phyloP scores from a whole-genome alignment of 2,888 invertebrate genomes.

The Eledone cirrhosa region DNA sequence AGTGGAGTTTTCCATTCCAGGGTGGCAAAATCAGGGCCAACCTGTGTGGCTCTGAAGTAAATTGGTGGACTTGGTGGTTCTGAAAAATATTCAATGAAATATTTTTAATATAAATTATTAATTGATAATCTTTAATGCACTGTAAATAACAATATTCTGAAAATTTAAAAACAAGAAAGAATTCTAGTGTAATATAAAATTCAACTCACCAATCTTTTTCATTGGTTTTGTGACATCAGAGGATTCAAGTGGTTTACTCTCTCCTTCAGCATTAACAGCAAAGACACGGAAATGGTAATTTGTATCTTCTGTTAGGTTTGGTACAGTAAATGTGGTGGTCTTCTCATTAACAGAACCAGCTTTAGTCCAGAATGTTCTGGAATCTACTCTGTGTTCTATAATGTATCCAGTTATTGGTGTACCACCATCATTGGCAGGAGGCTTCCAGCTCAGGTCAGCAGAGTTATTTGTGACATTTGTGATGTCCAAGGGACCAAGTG shows the following conservation, averaged over 20 bases:
- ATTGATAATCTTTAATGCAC: too few species aligned
- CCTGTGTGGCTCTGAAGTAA: slow-evolving; percentile 42
- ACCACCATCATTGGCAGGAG: slow-evolving; percentile 55
- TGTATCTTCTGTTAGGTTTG: slow-evolving; percentile 77
- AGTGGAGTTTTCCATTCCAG: slow-evolving; percentile 50
- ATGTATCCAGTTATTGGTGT: slow-evolving; percentile 50
- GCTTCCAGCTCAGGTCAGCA: slow-evolving; percentile 52
- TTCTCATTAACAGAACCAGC: slow-evolving; percentile 41
- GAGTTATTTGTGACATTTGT: slow-evolving; percentile 42
- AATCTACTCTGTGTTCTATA: slow-evolving; percentile 72
- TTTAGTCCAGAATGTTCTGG: slow-evolving; percentile 32
- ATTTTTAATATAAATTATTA: too few species aligned
- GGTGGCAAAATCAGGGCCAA: slow-evolving; percentile 42
- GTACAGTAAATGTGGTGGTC: slow-evolving; percentile 62
- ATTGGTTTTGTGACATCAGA: slow-evolving; percentile 40
- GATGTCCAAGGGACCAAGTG: slow-evolving; percentile 39
- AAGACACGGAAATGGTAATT: slow-evolving; percentile 88
- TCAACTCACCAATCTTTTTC: slow-evolving; percentile 38
- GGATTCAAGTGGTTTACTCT: slow-evolving; percentile 75
- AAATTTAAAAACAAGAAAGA: too few species aligned
- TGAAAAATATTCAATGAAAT: slow-evolving; percentile 28
- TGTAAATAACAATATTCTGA: too few species aligned
- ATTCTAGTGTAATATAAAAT: not conserved
- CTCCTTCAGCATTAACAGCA: slow-evolving; percentile 85
- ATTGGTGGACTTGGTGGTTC: slow-evolving; percentile 61